Percentiles rank a stretch among this genome's conserved stretches.
These are phyloP conservation scores for Rousettus leschenaultii DNA, from an alignment of 2,113 vertebrate species.

Conservation along the genomic window DNA sequence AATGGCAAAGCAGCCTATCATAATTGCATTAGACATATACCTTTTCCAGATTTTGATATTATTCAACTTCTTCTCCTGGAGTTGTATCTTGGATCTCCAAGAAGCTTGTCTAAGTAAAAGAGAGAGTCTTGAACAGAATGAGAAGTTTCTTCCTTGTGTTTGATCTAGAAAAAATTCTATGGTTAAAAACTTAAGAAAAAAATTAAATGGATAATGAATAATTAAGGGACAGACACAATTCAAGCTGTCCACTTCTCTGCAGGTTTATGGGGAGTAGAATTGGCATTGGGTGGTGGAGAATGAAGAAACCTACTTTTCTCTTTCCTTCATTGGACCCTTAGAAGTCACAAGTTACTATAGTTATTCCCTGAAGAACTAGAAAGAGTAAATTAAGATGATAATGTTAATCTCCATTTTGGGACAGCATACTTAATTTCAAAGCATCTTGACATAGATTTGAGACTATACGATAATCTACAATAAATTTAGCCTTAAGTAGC, in stretches of 20 bases:
- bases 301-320: not conserved
- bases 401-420: not conserved
- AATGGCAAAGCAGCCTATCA: not conserved
- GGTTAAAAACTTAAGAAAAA: not conserved
- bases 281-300: not conserved
- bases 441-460: not conserved
- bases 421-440: not conserved
- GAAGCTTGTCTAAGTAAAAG: not conserved
- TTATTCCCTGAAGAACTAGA: not conserved
- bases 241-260: not conserved
- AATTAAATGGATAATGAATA: not conserved
- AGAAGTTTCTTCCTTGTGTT: not conserved
- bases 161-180: not conserved
- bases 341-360: not conserved
- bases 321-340: not conserved
- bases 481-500: not conserved
- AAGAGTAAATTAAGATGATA: not conserved
- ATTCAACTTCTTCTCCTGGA: not conserved
- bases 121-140: not conserved
- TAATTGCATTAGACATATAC: not conserved
- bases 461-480: not conserved
- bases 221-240: not conserved
- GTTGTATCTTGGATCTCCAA: not conserved
- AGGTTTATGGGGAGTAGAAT: not conserved
- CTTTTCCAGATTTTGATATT: not conserved